Conservation (phyloP, 2,888 invertebrate species). For the Synergus itoensis region DNA sequence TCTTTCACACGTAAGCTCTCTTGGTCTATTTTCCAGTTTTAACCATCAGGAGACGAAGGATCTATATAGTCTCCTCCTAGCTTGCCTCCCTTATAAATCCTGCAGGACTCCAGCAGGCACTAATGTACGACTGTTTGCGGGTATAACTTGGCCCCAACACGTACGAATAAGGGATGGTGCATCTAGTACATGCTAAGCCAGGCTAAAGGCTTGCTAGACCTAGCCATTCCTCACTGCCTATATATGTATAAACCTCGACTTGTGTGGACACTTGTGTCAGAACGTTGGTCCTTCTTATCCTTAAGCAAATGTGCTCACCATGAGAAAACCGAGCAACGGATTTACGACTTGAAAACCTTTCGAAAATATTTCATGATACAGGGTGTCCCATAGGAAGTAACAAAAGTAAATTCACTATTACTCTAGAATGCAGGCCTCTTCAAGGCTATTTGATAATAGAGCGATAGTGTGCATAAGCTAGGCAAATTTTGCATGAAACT, state of each 20-base stretch:
- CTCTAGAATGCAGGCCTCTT: no score
- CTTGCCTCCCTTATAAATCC: constrained; percentile 76
- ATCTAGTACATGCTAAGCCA: constrained; percentile 76
- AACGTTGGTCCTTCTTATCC: constrained; percentile 75
- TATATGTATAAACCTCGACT: constrained; percentile 24
- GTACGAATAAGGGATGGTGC: constrained; percentile 75
- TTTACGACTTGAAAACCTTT: constrained; percentile 62
- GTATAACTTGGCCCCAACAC: constrained; percentile 78
- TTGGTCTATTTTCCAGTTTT: constrained; percentile 61
- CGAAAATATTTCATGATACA: constrained; percentile 30
- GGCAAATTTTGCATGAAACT: no score
- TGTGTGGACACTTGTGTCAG: constrained; percentile 55
- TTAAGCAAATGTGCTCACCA: constrained; percentile 73
- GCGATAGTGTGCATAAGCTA: no score
- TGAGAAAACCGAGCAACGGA: constrained; percentile 70
- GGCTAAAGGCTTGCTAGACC: constrained; percentile 77
- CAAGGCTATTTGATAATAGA: no score
- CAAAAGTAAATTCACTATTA: not conserved
- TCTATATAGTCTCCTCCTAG: constrained; percentile 66
- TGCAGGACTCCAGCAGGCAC: constrained; percentile 76
- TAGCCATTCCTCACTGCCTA: constrained; percentile 75
- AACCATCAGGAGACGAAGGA: constrained; percentile 66
- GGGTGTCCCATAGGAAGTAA: not conserved
- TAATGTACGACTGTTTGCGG: constrained; percentile 79
- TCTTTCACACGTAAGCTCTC: constrained; percentile 29